Percentiles rank a stretch among this genome's conserved stretches.
These are phyloP conservation scores for Pemphigus obesinymphae DNA, from an alignment of 1,140 invertebrate genomes.

Conservation along the genomic window DNA sequence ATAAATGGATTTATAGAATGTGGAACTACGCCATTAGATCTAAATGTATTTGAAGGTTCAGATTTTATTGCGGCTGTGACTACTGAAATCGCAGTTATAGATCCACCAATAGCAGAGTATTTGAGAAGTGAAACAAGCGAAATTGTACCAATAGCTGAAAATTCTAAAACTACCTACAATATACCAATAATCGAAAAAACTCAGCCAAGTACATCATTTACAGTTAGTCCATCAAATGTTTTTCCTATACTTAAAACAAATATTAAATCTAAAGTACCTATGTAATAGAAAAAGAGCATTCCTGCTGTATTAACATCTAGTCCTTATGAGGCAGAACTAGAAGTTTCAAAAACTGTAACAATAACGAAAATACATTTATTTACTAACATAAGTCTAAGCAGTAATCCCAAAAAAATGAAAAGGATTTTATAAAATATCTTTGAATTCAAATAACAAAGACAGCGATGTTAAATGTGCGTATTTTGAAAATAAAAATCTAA, in stretches of 20 bases:
- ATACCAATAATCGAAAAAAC: not conserved
- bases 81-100: not conserved
- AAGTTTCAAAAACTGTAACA: not conserved
- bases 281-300: not conserved
- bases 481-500: not conserved
- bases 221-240: not conserved
- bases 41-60: not conserved
- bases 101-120: not conserved
- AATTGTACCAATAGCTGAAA: too few relatives aligned
- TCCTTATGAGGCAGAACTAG: not conserved
- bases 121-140: not conserved
- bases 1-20: slow-evolving; percentile 42
- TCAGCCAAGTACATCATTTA: not conserved
- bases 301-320: not conserved
- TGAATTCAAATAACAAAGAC: not conserved
- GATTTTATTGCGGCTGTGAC: not conserved
- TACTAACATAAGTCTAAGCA: not conserved
- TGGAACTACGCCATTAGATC: slow-evolving; percentile 33
- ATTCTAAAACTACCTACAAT: too few relatives aligned
- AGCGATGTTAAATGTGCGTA: not conserved
- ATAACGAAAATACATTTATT: not conserved
- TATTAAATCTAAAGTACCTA: not conserved
- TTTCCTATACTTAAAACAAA: not conserved
- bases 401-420: not conserved
- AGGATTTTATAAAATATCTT: not conserved